Percentiles rank a stretch among this genome's conserved stretches.
Evolutionary conservation across 1,140 invertebrate species (phyloP).

Genomic region (Drosophila grimshawi): DNA sequence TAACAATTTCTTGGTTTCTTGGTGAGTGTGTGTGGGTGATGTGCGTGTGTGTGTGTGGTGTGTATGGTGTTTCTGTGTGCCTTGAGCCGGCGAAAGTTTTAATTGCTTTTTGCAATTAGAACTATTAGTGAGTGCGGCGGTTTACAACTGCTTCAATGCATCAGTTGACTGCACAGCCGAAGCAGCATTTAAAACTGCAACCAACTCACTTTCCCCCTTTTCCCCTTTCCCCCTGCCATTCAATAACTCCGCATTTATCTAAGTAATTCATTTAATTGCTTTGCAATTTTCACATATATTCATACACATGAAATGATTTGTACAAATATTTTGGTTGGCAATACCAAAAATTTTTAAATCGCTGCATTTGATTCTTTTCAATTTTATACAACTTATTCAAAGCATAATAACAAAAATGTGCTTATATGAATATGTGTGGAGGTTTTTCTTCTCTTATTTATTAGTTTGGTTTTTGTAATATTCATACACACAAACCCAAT

Average conservation of each 20-base stretch:
- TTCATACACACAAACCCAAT: slow-evolving; percentile 37
- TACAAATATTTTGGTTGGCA: slow-evolving; percentile 57
- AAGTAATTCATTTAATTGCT: slow-evolving; percentile 82
- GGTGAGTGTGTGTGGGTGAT: background rate
- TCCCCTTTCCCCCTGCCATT: background rate
- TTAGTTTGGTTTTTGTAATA: slow-evolving; percentile 32
- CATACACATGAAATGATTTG: slow-evolving; percentile 56
- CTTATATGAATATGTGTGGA: background rate
- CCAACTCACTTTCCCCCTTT: background rate
- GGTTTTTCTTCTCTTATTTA: slow-evolving; percentile 16
- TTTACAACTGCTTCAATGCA: slow-evolving; percentile 74
- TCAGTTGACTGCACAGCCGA: slow-evolving; percentile 74
- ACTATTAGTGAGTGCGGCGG: slow-evolving; percentile 78
- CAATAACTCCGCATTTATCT: slow-evolving; percentile 46
- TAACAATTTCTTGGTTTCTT: slow-evolving; percentile 45
- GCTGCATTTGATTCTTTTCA: slow-evolving; percentile 46
- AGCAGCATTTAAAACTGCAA: slow-evolving; percentile 42
- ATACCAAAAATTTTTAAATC: slow-evolving; percentile 18
- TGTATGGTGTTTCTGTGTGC: slow-evolving; percentile 51
- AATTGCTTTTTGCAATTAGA: slow-evolving; percentile 83
- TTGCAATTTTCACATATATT: slow-evolving; percentile 70
- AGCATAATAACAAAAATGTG: too few species aligned
- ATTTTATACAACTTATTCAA: slow-evolving; percentile 9
- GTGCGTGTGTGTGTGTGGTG: background rate
- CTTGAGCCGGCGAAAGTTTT: slow-evolving; percentile 79